Base-by-base conservation (phyloP, 1,140 invertebrate species). In the Heliconius melpomene region DNA sequence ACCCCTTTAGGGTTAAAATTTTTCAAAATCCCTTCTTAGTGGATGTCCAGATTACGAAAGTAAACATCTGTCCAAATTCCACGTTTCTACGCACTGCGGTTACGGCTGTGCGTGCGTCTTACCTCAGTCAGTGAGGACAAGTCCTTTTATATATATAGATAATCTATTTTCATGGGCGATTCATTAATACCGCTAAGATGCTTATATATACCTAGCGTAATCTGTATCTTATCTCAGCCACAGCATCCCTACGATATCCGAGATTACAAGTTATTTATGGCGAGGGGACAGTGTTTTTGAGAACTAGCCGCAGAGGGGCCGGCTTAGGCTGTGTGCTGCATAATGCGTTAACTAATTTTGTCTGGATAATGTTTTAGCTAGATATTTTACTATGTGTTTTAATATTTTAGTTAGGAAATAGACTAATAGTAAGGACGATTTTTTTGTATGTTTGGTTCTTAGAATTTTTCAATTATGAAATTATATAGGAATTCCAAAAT, bases 221-320 rank as follows among this genome's bases (percentile, higher is more conserved):
- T 75, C 74, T 66, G 74, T 57, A 72, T 72, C 73, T 71, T 70
- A 60, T 75, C 74, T 72, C 71, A 74, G 74, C 72, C 26, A 40
- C 77, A 29, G 36, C 71, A 36, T 57, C 76, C 74, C 78, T 70
- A 29, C 78, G 78, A 79, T 75, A 75, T 79, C 75, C 50, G 73
- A 79, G 78, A 79, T 79, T 79, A 79, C 78, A 72, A 71, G 78
- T 66, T 70, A 79, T 79, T 79, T 79, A 79, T 79, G 23, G 36
- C 32, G 46, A 79, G 78, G 78, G 74, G 78, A 79, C 78, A 72
- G 71, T 79, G 78, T 79, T 75, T 75, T 50, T 79, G 78, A 46
- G 26, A 71, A 40, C 29, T 75, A 66, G 3, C 60, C 26, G 60
- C 60, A 66, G 60, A 66, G 60, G 60, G 60, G 57, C 57, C 2